phyloP scores from a whole-genome alignment of 1,140 invertebrate species.

The Araneus ventricosus region DNA sequence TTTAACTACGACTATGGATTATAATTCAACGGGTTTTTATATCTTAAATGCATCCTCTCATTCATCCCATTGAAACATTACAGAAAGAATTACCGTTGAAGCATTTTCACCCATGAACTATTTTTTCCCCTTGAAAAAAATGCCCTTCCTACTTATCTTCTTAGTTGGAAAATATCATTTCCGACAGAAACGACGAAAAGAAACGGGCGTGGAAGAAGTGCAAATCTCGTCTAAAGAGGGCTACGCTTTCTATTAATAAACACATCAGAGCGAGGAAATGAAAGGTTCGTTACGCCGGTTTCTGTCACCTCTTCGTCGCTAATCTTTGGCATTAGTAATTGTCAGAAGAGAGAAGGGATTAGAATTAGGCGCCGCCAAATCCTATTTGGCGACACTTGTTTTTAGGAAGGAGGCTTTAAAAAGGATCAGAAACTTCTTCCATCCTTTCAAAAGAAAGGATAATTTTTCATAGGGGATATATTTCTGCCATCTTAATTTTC shows the following conservation, averaged over 20 bases:
- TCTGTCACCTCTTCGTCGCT: constrained; percentile 7
- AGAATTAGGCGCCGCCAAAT: constrained; percentile 16
- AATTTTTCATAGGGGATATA: too few species aligned
- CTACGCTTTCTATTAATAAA: constrained; percentile 11
- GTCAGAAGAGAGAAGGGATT: constrained; percentile 14
- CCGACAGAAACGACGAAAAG: background rate
- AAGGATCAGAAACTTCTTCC: background rate
- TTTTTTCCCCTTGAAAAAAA: background rate
- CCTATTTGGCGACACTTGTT: constrained; percentile 27
- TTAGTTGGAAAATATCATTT: background rate
- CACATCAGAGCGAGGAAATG: constrained; percentile 1
- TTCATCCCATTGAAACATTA: too few species aligned
- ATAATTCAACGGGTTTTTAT: too few species aligned
- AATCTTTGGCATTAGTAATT: constrained; percentile 46
- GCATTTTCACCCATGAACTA: too few species aligned
- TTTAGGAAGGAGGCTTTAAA: background rate
- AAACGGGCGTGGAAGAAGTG: background rate
- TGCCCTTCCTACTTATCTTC: background rate
- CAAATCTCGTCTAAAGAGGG: background rate
- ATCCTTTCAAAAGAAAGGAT: too few species aligned
- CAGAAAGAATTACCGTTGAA: too few species aligned
- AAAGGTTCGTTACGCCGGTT: background rate
- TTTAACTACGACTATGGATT: too few species aligned
- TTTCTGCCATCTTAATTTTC: too few species aligned
- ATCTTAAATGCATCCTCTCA: too few species aligned